Evolutionary conservation across 2,113 vertebrate genomes (phyloP), one percentile per base, ranked within the genome.

Genomic region (Dinomys branickii): DNA sequence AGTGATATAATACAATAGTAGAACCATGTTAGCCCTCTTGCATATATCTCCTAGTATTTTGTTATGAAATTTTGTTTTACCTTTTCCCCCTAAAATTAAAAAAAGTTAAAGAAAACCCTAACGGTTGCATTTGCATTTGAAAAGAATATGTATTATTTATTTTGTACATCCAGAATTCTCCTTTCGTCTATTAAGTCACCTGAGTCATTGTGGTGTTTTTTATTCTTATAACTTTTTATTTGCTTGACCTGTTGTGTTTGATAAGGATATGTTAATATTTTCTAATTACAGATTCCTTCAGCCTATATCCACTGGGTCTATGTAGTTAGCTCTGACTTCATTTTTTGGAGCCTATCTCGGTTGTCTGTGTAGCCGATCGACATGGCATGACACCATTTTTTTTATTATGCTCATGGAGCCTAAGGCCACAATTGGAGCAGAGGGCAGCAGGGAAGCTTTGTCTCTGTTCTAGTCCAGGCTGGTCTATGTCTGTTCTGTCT

Each of bases 51-150:
- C 58, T 59, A 59, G 26, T 8, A 61, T 61, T 61, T 26, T 61
- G 20, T 61, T 61, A 61, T 61, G 59, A 26, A 61, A 26, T 28
- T 61, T 26, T 61, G 59, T 61, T 61, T 61, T 61, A 28, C 7
- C 22, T 61, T 61, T 61, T 26, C 8, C 24, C 59, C 59, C 10
- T 26, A 61, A 61, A 61, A 8, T 61, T 26, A 61, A 61, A 61
- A 83, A 52, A 52, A 94, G 80, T 22, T 90, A 41, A 5, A 41
- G n/a, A 78, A 89, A 71, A 71, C 16, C 47, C 47, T 65, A 90
- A 95, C 13, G 71, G 11, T 63, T 91, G 6, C 44, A 75, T 78
- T 88, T 73, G 41, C 82, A 78, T 92, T 58, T 89, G 59, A 91
- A 78, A 91, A 86, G 28, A 30, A 50, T 11, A 22, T 63, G 2